A percentile compares a stretch with the other conserved stretches of the same genome.
Conservation (phyloP, 2,888 invertebrate genomes). For the Lasioglossum pauxillum region DNA sequence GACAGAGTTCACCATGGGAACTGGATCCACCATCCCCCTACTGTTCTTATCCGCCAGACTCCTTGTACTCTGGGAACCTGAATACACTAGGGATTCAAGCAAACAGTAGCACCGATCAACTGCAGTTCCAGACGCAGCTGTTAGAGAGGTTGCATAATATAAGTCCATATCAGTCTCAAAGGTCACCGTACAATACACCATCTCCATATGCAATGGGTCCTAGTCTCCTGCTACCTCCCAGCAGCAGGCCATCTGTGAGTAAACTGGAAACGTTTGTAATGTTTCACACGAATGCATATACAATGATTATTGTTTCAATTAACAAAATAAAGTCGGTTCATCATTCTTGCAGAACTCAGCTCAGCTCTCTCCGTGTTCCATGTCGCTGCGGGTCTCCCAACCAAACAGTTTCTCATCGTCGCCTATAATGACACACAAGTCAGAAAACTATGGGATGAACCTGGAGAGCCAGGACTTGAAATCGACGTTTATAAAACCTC, state of each 20-base stretch:
- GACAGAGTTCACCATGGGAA: conserved; percentile 81
- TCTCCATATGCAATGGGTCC: conserved; percentile 79
- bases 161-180: conserved; percentile 83
- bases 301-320: not conserved
- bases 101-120: conserved; percentile 78
- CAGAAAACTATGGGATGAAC: conserved; percentile 79
- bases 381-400: conserved; percentile 79
- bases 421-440: conserved; percentile 82
- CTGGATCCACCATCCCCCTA: conserved; percentile 78
- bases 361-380: conserved; percentile 76
- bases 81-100: conserved; percentile 73
- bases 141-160: conserved; percentile 86
- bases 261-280: not conserved
- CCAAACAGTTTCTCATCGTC: conserved; percentile 81
- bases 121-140: conserved; percentile 85
- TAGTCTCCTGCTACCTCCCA: conserved; percentile 79
- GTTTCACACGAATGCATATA: not conserved
- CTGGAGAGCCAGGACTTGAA: conserved; percentile 76
- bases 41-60: conserved; percentile 78
- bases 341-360: conserved; percentile 72
- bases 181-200: conserved; percentile 80
- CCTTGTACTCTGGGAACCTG: conserved; percentile 74
- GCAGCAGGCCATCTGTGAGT: conserved; percentile 77
- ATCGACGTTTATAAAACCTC: conserved; percentile 81
- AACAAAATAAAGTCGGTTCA: not conserved